phyloP scores from a whole-genome alignment of 1,140 invertebrate species.

The Archivesica marissinica region DNA sequence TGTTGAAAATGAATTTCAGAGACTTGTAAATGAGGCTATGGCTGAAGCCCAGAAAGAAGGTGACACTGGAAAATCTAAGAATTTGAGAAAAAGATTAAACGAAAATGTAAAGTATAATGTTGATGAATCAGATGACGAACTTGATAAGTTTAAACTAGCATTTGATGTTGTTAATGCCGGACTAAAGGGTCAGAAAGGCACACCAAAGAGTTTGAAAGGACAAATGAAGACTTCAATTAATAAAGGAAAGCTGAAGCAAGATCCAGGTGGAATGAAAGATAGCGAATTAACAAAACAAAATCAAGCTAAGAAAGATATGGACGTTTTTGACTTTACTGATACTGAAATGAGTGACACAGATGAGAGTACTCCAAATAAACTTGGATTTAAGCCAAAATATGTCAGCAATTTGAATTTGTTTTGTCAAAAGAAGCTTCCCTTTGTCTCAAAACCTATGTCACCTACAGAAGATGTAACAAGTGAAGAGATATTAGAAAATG shows the following conservation, averaged over 20 bases:
- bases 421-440: constrained; percentile 47
- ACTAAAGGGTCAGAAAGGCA: neutral
- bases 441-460: constrained; percentile 52
- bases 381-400: constrained; percentile 57
- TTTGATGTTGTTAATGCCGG: neutral
- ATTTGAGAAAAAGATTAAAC: constrained; percentile 45
- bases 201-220: constrained; percentile 1
- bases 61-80: constrained; percentile 46
- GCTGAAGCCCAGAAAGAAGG: constrained; percentile 48
- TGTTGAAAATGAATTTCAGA: constrained; percentile 64
- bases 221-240: neutral
- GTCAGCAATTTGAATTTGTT: constrained; percentile 49
- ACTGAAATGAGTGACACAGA: constrained; percentile 63
- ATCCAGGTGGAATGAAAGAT: neutral
- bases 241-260: constrained; percentile 21
- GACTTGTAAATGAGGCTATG: constrained; percentile 58
- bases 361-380: constrained; percentile 28
- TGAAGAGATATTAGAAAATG: neutral
- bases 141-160: neutral
- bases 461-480: neutral
- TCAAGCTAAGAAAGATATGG: constrained; percentile 45
- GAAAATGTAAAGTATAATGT: constrained; percentile 56
- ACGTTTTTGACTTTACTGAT: constrained; percentile 62
- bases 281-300: constrained; percentile 9
- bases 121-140: constrained; percentile 58